Evolutionary conservation across 2,888 invertebrate genomes (phyloP).

Genomic region (Dasypolia templi): DNA sequence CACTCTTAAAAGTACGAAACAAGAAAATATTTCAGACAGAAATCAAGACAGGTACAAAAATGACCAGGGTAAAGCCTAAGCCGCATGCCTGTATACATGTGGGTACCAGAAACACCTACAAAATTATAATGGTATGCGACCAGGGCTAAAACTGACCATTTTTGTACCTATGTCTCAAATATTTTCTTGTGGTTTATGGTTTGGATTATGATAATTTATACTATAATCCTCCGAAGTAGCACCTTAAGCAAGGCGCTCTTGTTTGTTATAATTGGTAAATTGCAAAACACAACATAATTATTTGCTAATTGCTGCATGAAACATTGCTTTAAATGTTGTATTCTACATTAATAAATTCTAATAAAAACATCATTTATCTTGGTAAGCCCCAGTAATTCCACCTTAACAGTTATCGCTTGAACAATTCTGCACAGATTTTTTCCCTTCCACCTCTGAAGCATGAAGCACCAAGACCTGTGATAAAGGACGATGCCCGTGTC

Average conservation of each 20-base stretch:
- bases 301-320: constrained; percentile 25
- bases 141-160: too few relatives aligned
- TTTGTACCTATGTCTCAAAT: too few relatives aligned
- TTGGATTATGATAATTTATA: constrained; percentile 38
- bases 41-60: too few relatives aligned
- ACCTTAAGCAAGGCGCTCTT: constrained; percentile 1
- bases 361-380: constrained; percentile 19
- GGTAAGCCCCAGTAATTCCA: constrained; percentile 8
- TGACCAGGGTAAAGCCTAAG: too few relatives aligned
- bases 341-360: constrained; percentile 14
- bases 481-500: constrained; percentile 80
- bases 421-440: constrained; percentile 66
- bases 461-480: constrained; percentile 66
- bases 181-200: too few relatives aligned
- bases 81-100: too few relatives aligned
- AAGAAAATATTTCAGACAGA: too few relatives aligned
- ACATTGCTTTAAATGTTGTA: constrained; percentile 20
- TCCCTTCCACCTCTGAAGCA: constrained; percentile 55
- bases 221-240: constrained; percentile 16
- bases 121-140: too few relatives aligned
- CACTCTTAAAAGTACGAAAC: too few relatives aligned
- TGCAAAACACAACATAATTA: constrained; percentile 15
- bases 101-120: too few relatives aligned
- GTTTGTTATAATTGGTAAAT: constrained; percentile 42
- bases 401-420: constrained; percentile 28